phyloP scores from a whole-genome alignment of 1,140 invertebrate genomes.

The Schlechtendalia chinensis region DNA sequence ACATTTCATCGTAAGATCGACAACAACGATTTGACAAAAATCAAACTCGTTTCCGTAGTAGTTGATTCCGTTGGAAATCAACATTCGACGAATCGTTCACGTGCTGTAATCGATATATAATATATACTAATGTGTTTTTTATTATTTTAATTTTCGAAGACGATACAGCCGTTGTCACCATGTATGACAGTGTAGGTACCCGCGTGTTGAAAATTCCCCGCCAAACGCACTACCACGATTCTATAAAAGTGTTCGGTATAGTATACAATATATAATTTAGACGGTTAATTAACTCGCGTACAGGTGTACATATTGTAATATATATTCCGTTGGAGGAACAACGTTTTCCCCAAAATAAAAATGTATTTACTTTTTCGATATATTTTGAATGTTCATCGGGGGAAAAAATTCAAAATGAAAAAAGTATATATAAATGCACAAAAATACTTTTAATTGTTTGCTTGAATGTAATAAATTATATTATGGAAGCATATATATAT shows the following conservation, averaged over 20 bases:
- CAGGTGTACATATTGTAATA: too few species aligned
- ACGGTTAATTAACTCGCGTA: too few species aligned
- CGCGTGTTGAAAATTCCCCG: too few species aligned
- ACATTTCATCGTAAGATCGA: too few species aligned
- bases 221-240: too few species aligned
- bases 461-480: constrained; percentile 28
- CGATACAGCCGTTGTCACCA: background rate
- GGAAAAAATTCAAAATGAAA: constrained; percentile 30
- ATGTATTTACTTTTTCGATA: constrained; percentile 3
- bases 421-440: constrained; percentile 30
- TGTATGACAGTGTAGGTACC: background rate
- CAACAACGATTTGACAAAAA: too few species aligned
- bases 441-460: constrained; percentile 39
- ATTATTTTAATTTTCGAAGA: background rate
- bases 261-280: too few species aligned
- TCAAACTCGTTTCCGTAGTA: background rate
- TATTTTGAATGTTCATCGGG: constrained; percentile 6
- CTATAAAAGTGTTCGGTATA: too few species aligned
- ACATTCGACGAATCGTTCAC: background rate
- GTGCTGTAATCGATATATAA: background rate
- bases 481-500: background rate
- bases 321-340: too few species aligned
- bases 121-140: background rate
- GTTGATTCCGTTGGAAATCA: background rate
- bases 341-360: too few species aligned